Percentiles rank a stretch among this genome's conserved stretches.
Conservation (phyloP, 2,797 vertebrate species). For the Myoxocephalus aenaeus region DNA sequence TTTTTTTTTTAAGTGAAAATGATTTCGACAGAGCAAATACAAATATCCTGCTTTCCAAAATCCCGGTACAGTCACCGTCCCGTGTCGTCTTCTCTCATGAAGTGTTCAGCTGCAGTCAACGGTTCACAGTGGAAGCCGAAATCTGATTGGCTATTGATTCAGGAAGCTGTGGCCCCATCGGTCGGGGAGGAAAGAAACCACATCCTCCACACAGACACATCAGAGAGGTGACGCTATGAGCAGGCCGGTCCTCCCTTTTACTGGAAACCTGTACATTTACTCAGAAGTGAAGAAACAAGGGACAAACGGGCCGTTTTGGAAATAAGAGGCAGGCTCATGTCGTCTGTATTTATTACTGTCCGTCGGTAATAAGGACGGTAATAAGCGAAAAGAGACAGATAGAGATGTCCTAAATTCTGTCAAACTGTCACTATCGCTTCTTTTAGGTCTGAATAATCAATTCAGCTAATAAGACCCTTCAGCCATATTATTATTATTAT, state of each 20-base stretch:
- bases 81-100: background rate
- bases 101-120: background rate
- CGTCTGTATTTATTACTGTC: background rate
- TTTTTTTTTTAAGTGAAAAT: background rate
- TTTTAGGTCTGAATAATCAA: background rate
- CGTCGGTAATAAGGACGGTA: too few relatives aligned
- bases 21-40: background rate
- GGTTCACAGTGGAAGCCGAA: background rate
- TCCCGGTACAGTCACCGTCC: background rate
- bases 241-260: background rate
- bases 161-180: slow-evolving; percentile 60
- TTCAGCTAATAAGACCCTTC: background rate
- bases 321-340: background rate
- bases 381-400: background rate
- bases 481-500: background rate
- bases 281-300: background rate
- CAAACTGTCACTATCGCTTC: background rate
- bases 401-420: background rate
- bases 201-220: slow-evolving; percentile 42
- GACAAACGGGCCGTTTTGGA: background rate
- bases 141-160: slow-evolving; percentile 39
- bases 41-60: background rate
- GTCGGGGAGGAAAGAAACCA: slow-evolving; percentile 33
- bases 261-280: slow-evolving; percentile 12
- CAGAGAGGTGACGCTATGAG: background rate